Evolutionary conservation across 2,113 vertebrate species (phyloP).

Genomic region (Sisor rabdophorus): DNA sequence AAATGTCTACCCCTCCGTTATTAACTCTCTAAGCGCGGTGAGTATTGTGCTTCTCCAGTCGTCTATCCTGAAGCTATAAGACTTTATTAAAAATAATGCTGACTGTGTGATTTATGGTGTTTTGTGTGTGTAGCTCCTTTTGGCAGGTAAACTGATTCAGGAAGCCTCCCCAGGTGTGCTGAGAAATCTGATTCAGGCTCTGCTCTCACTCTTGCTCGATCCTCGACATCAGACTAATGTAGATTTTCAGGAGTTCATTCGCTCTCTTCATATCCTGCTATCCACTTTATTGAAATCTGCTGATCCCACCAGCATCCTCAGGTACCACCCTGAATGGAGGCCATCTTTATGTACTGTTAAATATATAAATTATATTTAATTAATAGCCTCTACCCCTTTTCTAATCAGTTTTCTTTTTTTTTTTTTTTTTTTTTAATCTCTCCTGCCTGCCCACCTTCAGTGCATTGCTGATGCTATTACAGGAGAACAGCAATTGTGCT

Average conservation of each 20-base stretch:
- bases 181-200: slow-evolving; percentile 93
- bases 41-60: slow-evolving; percentile 49
- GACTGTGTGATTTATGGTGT: not conserved
- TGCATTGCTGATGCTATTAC: slow-evolving; percentile 89
- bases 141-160: slow-evolving; percentile 83
- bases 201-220: slow-evolving; percentile 90
- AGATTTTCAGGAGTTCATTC: slow-evolving; percentile 79
- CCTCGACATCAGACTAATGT: slow-evolving; percentile 76
- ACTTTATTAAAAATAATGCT: not conserved
- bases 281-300: slow-evolving; percentile 89
- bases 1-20: slow-evolving; percentile 93
- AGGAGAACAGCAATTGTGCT: slow-evolving; percentile 85
- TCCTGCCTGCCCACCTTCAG: slow-evolving; percentile 62
- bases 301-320: slow-evolving; percentile 91
- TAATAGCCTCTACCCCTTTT: not conserved
- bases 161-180: slow-evolving; percentile 92
- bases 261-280: slow-evolving; percentile 85
- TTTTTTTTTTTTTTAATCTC: no score
- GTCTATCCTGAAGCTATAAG: not conserved
- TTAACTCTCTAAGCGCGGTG: slow-evolving; percentile 93
- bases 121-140: slow-evolving; percentile 78
- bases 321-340: slow-evolving; percentile 60
- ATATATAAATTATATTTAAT: no score
- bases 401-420: rapidly evolving
- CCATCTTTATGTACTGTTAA: no score